Percentiles rank a stretch among this genome's conserved stretches.
These are phyloP conservation scores for Cheilosia vernalis DNA, from an alignment of 2,888 invertebrate genomes.

Conservation along the genomic window DNA sequence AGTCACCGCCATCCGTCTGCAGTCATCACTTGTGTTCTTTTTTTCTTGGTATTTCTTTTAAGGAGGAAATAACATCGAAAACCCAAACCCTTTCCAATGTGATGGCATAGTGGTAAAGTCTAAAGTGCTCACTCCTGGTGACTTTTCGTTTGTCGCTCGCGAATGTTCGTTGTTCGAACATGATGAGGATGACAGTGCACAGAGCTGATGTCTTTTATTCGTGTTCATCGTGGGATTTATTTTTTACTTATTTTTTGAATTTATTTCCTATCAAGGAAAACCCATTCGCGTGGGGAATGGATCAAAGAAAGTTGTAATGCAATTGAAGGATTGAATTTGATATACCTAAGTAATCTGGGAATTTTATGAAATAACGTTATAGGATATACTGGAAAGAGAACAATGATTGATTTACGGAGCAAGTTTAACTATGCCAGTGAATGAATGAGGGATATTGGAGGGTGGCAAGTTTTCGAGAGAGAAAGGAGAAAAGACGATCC, in stretches of 20 bases:
- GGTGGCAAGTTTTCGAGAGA: conserved; percentile 21
- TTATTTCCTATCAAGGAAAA: conserved; percentile 23
- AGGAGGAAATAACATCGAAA: conserved; percentile 47
- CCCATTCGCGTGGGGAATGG: conserved; percentile 59
- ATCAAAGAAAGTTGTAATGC: conserved; percentile 73
- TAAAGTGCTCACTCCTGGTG: conserved; percentile 7
- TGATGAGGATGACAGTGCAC: conserved; percentile 61
- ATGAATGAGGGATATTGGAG: neutral
- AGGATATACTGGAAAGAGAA: conserved; percentile 37
- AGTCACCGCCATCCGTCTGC: conserved; percentile 45
- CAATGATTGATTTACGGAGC: conserved; percentile 73
- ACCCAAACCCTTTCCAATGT: neutral
- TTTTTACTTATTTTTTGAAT: conserved; percentile 11
- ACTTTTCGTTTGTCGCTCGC: conserved; percentile 31
- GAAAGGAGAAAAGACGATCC: conserved; percentile 58
- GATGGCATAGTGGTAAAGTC: neutral
- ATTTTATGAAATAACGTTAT: conserved; percentile 52
- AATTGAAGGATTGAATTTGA: conserved; percentile 71
- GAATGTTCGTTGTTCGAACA: conserved; percentile 51
- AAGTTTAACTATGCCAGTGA: conserved; percentile 42
- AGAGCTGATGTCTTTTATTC: conserved; percentile 67
- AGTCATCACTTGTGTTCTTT: conserved; percentile 33
- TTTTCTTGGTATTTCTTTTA: neutral
- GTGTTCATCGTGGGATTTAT: conserved; percentile 43
- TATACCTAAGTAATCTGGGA: conserved; percentile 66